Evolutionary conservation across 2,113 vertebrate species (phyloP).

Genomic region (Hippocampus barbouri): DNA sequence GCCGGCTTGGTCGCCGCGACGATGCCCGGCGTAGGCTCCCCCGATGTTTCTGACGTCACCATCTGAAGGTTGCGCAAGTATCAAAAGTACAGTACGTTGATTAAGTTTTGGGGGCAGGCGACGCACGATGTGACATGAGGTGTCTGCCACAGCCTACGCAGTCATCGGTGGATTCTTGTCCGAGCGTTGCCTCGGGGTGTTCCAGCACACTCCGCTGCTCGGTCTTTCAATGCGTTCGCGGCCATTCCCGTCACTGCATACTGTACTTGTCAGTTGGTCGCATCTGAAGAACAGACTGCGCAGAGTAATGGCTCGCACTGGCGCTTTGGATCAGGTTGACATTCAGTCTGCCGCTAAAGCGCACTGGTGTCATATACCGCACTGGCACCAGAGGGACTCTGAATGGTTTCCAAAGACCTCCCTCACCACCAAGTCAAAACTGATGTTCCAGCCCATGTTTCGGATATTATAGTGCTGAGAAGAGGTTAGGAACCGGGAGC

Average conservation of each 20-base stretch:
- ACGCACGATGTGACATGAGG: neutral
- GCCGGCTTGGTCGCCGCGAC: slow-evolving; percentile 10
- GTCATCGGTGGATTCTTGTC: slow-evolving; percentile 34
- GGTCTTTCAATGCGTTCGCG: slow-evolving; percentile 36
- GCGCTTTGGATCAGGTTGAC: slow-evolving; percentile 40
- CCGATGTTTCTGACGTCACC: slow-evolving; percentile 1
- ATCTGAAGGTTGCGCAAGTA: neutral
- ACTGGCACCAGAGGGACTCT: slow-evolving; percentile 15
- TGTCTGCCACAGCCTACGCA: slow-evolving; percentile 30
- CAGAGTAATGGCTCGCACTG: slow-evolving; percentile 15
- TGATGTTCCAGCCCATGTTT: slow-evolving; percentile 33
- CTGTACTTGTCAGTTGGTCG: slow-evolving; percentile 26
- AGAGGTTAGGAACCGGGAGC: slow-evolving; percentile 12
- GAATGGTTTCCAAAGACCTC: slow-evolving; percentile 11
- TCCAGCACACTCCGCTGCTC: slow-evolving; percentile 19
- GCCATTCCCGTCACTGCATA: slow-evolving; percentile 18
- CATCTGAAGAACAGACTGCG: slow-evolving; percentile 32
- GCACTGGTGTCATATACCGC: slow-evolving; percentile 13
- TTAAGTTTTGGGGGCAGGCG: slow-evolving; percentile 17
- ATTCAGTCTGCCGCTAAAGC: slow-evolving; percentile 8
- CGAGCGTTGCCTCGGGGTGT: neutral
- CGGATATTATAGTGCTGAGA: slow-evolving; percentile 18
- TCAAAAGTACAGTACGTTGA: slow-evolving; percentile 13
- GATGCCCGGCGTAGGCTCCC: slow-evolving; percentile 32
- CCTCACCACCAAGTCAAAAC: slow-evolving; percentile 16